Base-by-base conservation (phyloP, 92 coral and sea anemone genomes). In the Umimayanthus chanpuru region DNA sequence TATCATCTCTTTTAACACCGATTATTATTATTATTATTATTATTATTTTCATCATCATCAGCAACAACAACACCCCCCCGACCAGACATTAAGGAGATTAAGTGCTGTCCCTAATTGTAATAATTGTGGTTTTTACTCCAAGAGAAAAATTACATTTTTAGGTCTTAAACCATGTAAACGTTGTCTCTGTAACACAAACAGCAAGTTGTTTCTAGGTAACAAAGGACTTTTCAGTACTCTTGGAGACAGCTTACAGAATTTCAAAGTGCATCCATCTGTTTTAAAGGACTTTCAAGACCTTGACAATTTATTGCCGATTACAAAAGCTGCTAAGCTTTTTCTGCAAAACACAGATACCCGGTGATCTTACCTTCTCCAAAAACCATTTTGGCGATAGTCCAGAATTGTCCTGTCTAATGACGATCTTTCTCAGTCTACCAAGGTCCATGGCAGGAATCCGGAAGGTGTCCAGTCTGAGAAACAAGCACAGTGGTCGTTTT, bases 331-430 rank as follows among this genome's bases (percentile, higher is more conserved):
- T 16, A 21, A 21, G 2, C 26, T 6, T 20, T 40, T 39, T 32
- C 25, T 21, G 36, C 50, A 47, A 5, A 61, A 20, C 68, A 26
- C 68, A 5, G 68, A 20, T 3, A 21, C 68, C 26, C 68, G 8
- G 4, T 1, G 68, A 1, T 18, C 68, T 43, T 41, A 96, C 95
- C 97, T 91, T 91, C 15, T 96, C 96, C 12, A 96, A 64, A 85
- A 87, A 96, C 98, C 98, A 96, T 50, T 88, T 92, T 38, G 93
- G 94, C 9, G 98, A 94, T 26, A 82, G 73, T 28, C 98, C 98
- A 26, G 97, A 79, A 73, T 93, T 91, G 85, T 94, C 96, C 64
- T 94, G 93, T 73, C 92, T 93, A 11, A 96, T 36, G 79, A 81
- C 76, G 30, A 96, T 82, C 84, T 91, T 91, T 21, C 91, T 71